Evolutionary conservation across 1,140 invertebrate genomes (phyloP).

Genomic region (Armadillidium nasatum): DNA sequence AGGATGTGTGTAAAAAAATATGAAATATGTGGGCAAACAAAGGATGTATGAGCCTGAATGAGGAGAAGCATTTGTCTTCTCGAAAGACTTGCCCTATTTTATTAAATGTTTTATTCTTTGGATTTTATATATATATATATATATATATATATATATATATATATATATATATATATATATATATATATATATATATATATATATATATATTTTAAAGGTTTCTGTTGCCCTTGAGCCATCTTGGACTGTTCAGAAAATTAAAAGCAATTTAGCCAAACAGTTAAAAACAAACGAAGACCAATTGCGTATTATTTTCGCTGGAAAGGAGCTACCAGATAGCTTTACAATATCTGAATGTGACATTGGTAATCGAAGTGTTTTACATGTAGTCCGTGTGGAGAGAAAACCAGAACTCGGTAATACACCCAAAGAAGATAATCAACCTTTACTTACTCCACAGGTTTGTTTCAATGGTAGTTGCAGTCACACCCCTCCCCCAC

Average conservation of each 20-base stretch:
- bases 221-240: not conserved
- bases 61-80: no score
- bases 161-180: not conserved
- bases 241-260: not conserved
- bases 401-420: not conserved
- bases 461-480: no score
- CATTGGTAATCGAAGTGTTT: conserved; percentile 71
- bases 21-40: no score
- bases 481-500: no score
- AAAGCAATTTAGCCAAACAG: not conserved
- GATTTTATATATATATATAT: not conserved
- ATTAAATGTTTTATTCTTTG: no score
- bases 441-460: no score
- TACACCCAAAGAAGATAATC: not conserved
- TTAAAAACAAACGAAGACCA: not conserved
- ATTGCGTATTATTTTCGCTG: conserved; percentile 69
- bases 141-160: not conserved
- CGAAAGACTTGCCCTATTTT: no score
- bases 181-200: not conserved
- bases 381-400: conserved; percentile 62
- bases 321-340: conserved; percentile 71
- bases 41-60: no score
- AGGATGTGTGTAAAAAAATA: no score
- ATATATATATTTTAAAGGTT: not conserved
- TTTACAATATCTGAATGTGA: conserved; percentile 72